Evolutionary conservation across 2,888 invertebrate species (phyloP), one percentile per base, ranked within the genome.

Genomic region (Crocallis elinguaria): DNA sequence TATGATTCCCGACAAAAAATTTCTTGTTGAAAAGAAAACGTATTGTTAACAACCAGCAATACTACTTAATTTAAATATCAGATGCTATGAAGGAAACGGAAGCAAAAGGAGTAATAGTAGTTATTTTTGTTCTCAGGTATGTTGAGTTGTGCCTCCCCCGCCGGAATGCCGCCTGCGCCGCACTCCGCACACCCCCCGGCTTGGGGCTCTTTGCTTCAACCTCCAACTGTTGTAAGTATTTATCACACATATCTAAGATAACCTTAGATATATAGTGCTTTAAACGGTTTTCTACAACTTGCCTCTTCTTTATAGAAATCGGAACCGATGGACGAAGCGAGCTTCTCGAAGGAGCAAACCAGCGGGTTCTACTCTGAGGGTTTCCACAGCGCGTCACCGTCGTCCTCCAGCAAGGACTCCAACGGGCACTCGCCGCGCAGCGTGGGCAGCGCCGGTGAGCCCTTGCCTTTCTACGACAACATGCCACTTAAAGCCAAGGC

Each of bases 311-410:
- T 89, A 9, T 86, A 94, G 94, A 94, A 94, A 91, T 83, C 92
- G 57, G 93, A 93, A 76, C 89, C 78, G 50, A 88, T 78, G 84
- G 89, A 87, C 58, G 89, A 86, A 8, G 79, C 81, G 35, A 86
- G 77, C 60, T 91, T 85, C 66, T 66, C 86, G 5, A 93, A 93
- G 67, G 93, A 93, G 57, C 94, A 93, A 64, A 92, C 93, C 0
- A 92, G 94, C 51, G 92, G 93, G 5, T 94, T 94, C 65, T 93
- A 93, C 66, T 93, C 93, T n/a, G 93, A 93, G 64, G 92, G 92
- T 1, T 93, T 93, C 67, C 92, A 92, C 64, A 93, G 93, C 55
- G 92, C 93, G 0, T 93, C 94, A 0, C 93, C 93, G 0, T 92
- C 92, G 1, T 93, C 92, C 7, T 93, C 93, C 44, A 91, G 91